A percentile compares a stretch with the other conserved stretches of the same genome.
Conservation (phyloP, 2,113 vertebrate genomes). For the Sus scrofa region T2T-Sscrofa CM000819.6:118700501-118701000, state of each 20-base stretch:
- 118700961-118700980: neutral
- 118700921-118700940: neutral
- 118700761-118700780: neutral
- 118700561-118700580: neutral
- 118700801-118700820: neutral
- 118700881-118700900: neutral
- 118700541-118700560: neutral
- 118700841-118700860: neutral
- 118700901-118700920: neutral
- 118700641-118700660: neutral
- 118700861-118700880: neutral
- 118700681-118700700: neutral
- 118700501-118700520: neutral
- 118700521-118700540: neutral
- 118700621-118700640: neutral
- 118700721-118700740: neutral
- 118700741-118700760: neutral
- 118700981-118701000: neutral
- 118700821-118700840: conserved; percentile 9
- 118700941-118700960: neutral
- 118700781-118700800: conserved; percentile 6
- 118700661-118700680: neutral
- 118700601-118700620: neutral
- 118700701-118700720: neutral
- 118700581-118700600: neutral